Evolutionary conservation across 1,140 invertebrate genomes (phyloP).

Genomic region (Steinernema khuongi): DNA sequence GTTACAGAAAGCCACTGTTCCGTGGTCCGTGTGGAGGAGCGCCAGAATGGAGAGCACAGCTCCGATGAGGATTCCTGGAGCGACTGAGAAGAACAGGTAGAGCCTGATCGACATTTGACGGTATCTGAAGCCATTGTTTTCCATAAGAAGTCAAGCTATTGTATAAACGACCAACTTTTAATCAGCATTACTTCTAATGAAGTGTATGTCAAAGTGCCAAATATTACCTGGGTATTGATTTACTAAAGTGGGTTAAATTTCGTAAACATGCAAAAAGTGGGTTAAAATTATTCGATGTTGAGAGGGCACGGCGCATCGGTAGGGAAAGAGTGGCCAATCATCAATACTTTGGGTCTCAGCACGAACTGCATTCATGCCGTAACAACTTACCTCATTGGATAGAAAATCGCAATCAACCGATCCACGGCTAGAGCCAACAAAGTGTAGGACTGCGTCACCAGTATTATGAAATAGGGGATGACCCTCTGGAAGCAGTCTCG

Average conservation of each 20-base stretch:
- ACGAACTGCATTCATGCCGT: neutral
- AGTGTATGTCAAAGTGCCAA: too few species aligned
- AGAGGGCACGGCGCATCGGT: too few species aligned
- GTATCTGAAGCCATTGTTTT: conserved; percentile 1
- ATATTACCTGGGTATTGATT: neutral
- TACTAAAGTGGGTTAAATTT: neutral
- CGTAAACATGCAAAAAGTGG: neutral
- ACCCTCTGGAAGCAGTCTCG: neutral
- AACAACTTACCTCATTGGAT: neutral
- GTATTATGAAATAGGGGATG: neutral
- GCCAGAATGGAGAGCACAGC: neutral
- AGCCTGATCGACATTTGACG: neutral
- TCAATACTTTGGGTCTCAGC: neutral
- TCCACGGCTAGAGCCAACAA: neutral
- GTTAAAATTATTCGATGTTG: neutral
- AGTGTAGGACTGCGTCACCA: neutral
- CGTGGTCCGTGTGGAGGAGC: neutral
- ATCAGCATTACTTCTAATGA: too few species aligned
- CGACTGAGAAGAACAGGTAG: neutral
- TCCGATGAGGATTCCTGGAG: neutral
- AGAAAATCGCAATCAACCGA: neutral
- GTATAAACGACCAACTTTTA: too few species aligned
- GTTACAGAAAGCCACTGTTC: neutral
- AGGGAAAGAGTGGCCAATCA: too few species aligned
- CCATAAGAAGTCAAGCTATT: neutral